Conservation (phyloP, 2,797 vertebrate genomes). For the Crocodylus rhombifer region DNA sequence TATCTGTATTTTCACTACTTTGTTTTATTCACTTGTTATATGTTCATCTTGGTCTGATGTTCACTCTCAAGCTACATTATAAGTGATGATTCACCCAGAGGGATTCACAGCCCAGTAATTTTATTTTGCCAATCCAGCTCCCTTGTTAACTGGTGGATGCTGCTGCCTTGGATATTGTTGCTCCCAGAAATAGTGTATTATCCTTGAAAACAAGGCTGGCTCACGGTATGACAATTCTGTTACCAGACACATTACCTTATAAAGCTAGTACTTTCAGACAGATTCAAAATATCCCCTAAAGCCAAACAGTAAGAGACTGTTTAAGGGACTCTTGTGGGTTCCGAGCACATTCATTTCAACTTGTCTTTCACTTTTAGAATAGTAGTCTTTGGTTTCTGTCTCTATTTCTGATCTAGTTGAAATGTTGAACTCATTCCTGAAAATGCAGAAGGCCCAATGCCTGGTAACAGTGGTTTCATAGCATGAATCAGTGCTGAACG, state of each 20-base stretch:
- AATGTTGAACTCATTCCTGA: rapidly evolving
- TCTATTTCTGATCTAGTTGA: neutral
- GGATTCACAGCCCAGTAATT: neutral
- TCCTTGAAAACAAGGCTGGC: neutral
- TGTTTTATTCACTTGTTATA: neutral
- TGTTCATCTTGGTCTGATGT: neutral
- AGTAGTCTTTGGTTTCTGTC: rapidly evolving
- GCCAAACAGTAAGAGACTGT: neutral
- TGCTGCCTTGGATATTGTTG: neutral
- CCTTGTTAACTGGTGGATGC: neutral
- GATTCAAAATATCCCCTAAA: neutral
- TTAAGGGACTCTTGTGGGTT: neutral
- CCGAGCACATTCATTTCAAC: neutral
- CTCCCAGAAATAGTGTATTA: neutral
- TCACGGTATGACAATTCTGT: neutral
- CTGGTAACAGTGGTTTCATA: neutral
- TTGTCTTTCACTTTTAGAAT: neutral
- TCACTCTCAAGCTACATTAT: neutral
- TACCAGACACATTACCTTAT: neutral
- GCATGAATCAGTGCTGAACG: rapidly evolving
- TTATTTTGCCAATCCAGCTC: neutral
- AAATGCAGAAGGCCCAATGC: neutral
- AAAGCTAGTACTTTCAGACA: neutral
- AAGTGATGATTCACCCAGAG: neutral
- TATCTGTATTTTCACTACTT: neutral